phyloP scores from a whole-genome alignment of 2,888 invertebrate species.

The Drosophila atripex region DNA sequence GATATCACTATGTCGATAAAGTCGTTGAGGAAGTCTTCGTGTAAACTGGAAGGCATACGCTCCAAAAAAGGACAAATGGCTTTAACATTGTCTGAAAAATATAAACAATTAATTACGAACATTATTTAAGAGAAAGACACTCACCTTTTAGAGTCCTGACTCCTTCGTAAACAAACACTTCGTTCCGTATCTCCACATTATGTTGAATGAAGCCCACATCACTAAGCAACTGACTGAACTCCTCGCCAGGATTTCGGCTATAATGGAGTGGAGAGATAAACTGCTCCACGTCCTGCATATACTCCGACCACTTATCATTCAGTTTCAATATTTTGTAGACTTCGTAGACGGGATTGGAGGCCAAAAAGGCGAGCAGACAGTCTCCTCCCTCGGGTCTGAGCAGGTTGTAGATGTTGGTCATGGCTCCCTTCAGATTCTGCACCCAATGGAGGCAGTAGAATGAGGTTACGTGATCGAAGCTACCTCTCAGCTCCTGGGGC shows the following conservation, averaged over 20 bases:
- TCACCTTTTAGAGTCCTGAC: slow-evolving; percentile 86
- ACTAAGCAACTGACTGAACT: slow-evolving; percentile 85
- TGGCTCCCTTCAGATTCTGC: slow-evolving; percentile 87
- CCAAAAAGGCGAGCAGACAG: slow-evolving; percentile 88
- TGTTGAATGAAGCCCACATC: slow-evolving; percentile 87
- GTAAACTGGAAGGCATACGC: slow-evolving; percentile 86
- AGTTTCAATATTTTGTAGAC: slow-evolving; percentile 87
- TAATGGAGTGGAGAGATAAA: slow-evolving; percentile 89
- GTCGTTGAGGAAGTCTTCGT: slow-evolving; percentile 87
- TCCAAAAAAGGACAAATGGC: slow-evolving; percentile 89
- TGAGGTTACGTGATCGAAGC: slow-evolving; percentile 89
- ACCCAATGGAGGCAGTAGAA: slow-evolving; percentile 93
- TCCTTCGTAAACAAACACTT: slow-evolving; percentile 86
- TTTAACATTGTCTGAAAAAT: slow-evolving; percentile 85
- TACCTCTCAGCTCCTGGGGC: slow-evolving; percentile 84
- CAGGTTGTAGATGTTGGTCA: slow-evolving; percentile 87
- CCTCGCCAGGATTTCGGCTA: slow-evolving; percentile 86
- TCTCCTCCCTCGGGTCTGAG: slow-evolving; percentile 88
- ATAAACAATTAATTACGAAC: fast-evolving
- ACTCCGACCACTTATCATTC: slow-evolving; percentile 86
- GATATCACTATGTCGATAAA: slow-evolving; percentile 84
- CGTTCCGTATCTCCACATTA: slow-evolving; percentile 86
- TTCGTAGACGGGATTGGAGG: slow-evolving; percentile 88
- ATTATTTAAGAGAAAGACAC: not conserved
- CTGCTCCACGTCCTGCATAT: slow-evolving; percentile 87